Percentiles rank a stretch among this genome's conserved stretches.
phyloP scores from a whole-genome alignment of 2,888 invertebrate species.

The Zonitis immaculata region DNA sequence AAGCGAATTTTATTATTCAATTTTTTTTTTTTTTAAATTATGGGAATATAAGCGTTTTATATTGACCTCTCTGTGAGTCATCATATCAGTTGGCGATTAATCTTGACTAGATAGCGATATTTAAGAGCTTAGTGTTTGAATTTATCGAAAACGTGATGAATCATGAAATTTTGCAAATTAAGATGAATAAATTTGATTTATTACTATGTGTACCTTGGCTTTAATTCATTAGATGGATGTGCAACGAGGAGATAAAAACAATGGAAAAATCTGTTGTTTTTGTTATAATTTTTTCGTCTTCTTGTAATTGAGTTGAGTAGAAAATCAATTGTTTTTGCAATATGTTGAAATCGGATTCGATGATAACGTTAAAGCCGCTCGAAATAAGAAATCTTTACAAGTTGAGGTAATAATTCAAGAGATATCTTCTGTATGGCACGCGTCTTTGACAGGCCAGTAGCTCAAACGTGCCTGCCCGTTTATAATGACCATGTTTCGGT shows the following conservation, averaged over 20 bases:
- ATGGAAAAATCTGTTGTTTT: too few species aligned
- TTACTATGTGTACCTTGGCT: conserved; percentile 17
- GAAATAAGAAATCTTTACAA: conserved; percentile 31
- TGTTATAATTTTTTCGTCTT: too few species aligned
- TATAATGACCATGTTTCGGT: conserved; percentile 19
- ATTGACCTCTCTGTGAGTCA: conserved; percentile 17
- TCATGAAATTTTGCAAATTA: conserved; percentile 31
- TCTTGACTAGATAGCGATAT: conserved; percentile 21
- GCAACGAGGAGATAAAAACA: conserved; percentile 18
- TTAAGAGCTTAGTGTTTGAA: conserved; percentile 24
- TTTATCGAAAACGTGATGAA: conserved; percentile 32
- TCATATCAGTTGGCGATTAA: conserved; percentile 25
- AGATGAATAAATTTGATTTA: conserved; percentile 30
- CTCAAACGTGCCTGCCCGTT: conserved; percentile 28
- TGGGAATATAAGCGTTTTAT: background rate
- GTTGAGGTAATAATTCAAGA: conserved; percentile 35
- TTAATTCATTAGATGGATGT: conserved; percentile 20
- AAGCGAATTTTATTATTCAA: background rate
- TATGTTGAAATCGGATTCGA: conserved; percentile 24
- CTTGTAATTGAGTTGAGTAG: conserved; percentile 14
- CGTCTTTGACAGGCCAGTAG: conserved; percentile 32
- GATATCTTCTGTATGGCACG: conserved; percentile 32
- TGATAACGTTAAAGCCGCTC: conserved; percentile 31
- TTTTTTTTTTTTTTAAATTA: background rate
- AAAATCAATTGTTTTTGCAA: conserved; percentile 15